Evolutionary conservation across 2,888 invertebrate species (phyloP), one percentile per base, ranked within the genome.

Genomic region (Andrena marginata): DNA sequence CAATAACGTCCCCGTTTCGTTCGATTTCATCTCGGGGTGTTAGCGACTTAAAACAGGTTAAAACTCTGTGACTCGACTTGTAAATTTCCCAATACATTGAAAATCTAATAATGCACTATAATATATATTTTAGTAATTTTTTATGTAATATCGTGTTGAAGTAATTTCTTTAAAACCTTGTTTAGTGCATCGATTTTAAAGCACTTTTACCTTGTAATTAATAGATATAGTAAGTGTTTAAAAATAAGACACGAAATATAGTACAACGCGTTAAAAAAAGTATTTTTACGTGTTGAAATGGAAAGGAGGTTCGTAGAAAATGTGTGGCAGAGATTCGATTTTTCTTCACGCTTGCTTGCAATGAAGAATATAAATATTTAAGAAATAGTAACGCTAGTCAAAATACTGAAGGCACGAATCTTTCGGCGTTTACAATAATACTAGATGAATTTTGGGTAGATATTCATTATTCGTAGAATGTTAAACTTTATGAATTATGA

Each of bases 1-100:
- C 62, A 76, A 77, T 77, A 82, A 81, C 71, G 71, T 80, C 59
- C 69, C 59, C 64, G 75, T 59, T 72, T 62, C 65, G 62, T 79
- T 85, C 77, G 69, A 84, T 85, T 62, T 69, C 42, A 29, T 60
- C 26, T 23, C 73, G 63, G 26, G 33, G 16, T 4, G 33, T 72
- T 42, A 16, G 8, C 23, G 42, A 16, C 42, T 42, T 42, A 16
- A 42, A 42, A 42, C 16, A 5, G 16, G 42, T 42, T 1, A 42
- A 42, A 42, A 42, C 5, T 13, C 42, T 42, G 42, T 16, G 16
- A 1, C 16, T 42, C 42, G 5, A 42, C 42, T 42, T 16, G 16
- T 10, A 42, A 42, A 42, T 42, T 42, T 13, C 3, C 4, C 13
- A 5, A 1, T 42, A 42, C 4, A 42, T 42, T 42, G 16, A 42